Evolutionary conservation across 1,140 invertebrate species (phyloP), one percentile per base, ranked within the genome.

Genomic region (Trichogramma pretiosum): DNA sequence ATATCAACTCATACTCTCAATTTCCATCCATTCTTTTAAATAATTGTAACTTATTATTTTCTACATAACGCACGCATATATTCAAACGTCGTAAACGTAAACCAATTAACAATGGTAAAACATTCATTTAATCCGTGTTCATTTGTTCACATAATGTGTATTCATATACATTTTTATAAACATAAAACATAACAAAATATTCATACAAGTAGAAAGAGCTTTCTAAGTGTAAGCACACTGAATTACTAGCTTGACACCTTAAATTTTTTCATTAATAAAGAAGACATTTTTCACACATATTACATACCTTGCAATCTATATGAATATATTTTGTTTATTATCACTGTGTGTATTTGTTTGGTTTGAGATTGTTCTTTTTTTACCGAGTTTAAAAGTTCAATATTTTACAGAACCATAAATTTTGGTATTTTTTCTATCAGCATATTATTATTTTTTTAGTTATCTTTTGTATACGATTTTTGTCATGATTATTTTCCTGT

Each of bases 131-230:
- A n/a, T n/a, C n/a, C n/a, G n/a, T n/a, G n/a, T n/a, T n/a, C n/a
- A n/a, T n/a, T n/a, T 28, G 11, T 51, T 41, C 32, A 42, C 26
- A 17, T 51, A 30, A 40, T 35, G n/a, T n/a, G n/a, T 9, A 16
- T 34, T 44, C 13, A 40, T 32, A 11, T 35, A 28, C 35, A 23
- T 33, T 50, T 28, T 28, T 28, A n/a, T 50, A 50, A 51, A 23
- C 32, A 36, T 39, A 51, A 36, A 46, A 51, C 38, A 23, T 51
- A 51, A 51, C 43, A 51, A 51, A 51, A 51, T 42, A 51, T 51
- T 46, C 38, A 38, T 46, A 51, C 37, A 51, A 39, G 21, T 41
- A 32, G 33, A 9, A n/a, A 23, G 17, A 4, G 40, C 30, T 46
- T 28, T 34, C 24, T 32, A 4, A 34, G 28, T 23, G 22, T 51